Base-by-base conservation (phyloP, 2,888 invertebrate species). In the Lasioglossum leucozonium region DNA sequence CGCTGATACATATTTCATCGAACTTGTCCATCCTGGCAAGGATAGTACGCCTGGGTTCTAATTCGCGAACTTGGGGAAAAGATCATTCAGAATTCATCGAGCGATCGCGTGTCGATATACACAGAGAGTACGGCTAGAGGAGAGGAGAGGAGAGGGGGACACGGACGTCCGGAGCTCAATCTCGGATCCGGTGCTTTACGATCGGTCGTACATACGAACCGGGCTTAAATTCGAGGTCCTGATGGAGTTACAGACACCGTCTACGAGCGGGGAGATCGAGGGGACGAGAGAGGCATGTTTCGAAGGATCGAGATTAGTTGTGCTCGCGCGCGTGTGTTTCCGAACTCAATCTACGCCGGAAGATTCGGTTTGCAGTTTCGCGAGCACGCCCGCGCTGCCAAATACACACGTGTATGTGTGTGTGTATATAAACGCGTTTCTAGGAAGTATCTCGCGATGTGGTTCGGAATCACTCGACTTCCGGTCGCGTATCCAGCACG, bases 261-360 rank as follows among this genome's bases (percentile, higher is more conserved):
- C 26, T 58, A 26, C 26, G 26, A 58, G 58, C 26, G 26, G 58
- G 71, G 62, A 26, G 81, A 37, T 11, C 3, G 69, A 30, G n/a
- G n/a, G 8, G 72, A 47, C 71, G 44, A 26, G n/a, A 44, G 65
- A 44, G 26, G 42, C 30, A 22, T 16, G 65, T 58, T 58, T 26
- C 58, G 79, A 37, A 58, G 22, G 73, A 30, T 82, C 77, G 88
- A 89, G 91, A 92, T 92, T 92, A 92, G 91, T 92, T 92, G 84
- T 85, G 89, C 89, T 86, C 87, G 90, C 88, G 91, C 88, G 91
- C 89, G 92, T 90, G 90, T 92, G 91, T 92, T 90, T 88, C 88
- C 87, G 90, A 92, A 92, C 92, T 92, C 92, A 92, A 92, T 92
- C 92, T 92, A 89, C 89, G 83, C 42, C 85, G 83, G 89, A 90